A percentile compares a stretch with the other conserved stretches of the same genome.
These are phyloP conservation scores for Heterocephalus glaber DNA, from an alignment of 2,113 vertebrate genomes.

Conservation along the genomic window DNA sequence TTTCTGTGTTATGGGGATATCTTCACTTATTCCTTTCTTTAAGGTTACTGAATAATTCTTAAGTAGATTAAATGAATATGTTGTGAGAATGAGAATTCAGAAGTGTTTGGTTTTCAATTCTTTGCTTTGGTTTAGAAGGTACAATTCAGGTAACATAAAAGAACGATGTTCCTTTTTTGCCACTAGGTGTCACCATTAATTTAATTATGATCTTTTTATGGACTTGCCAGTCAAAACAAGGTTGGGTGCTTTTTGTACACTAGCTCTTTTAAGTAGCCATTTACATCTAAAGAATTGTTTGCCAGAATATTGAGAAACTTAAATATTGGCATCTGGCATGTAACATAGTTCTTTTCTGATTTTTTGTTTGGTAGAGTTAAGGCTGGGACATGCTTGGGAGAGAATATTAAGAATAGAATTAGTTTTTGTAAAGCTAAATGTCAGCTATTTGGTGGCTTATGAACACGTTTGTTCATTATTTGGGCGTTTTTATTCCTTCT, in stretches of 20 bases:
- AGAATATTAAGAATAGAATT: background rate
- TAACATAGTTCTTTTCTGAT: conserved; percentile 28
- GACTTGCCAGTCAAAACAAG: background rate
- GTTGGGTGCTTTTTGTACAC: background rate
- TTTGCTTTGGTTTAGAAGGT: conserved; percentile 18
- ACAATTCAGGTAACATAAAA: conserved; percentile 35
- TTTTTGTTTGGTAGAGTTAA: background rate
- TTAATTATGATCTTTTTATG: background rate
- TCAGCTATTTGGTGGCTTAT: background rate
- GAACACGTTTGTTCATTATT: background rate
- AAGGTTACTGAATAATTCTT: conserved; percentile 43
- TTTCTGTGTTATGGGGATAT: background rate
- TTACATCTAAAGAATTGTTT: conserved; percentile 36
- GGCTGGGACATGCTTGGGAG: background rate
- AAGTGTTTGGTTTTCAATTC: conserved; percentile 28
- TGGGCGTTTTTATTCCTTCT: background rate
- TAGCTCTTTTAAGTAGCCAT: conserved; percentile 30
- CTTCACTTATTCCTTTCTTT: conserved; percentile 12
- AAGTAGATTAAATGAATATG: conserved; percentile 30
- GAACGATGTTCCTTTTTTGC: conserved; percentile 34
- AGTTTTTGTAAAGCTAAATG: conserved; percentile 15
- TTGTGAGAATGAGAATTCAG: background rate
- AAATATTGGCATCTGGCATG: conserved; percentile 1
- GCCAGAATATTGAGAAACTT: background rate
- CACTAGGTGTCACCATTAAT: conserved; percentile 82